Evolutionary conservation across 2,888 invertebrate genomes (phyloP).

Genomic region (Athripsodes cinereus): DNA sequence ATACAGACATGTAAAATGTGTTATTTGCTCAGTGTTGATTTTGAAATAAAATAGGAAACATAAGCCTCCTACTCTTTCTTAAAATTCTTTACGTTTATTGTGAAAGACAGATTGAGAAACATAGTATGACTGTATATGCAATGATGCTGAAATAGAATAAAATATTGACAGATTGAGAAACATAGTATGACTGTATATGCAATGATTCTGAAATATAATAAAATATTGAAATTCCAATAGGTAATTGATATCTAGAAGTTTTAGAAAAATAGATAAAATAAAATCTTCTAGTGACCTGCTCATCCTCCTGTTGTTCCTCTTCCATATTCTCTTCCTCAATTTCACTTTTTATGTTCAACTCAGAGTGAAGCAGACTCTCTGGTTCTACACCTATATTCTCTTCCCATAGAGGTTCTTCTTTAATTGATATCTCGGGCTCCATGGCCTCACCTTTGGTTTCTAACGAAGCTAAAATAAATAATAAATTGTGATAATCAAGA

Average conservation of each 20-base stretch:
- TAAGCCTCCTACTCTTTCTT: neutral
- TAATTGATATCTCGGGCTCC: slow-evolving; percentile 36
- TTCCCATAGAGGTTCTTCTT: slow-evolving; percentile 62
- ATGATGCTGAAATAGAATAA: too few relatives aligned
- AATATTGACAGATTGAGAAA: too few relatives aligned
- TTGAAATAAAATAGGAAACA: neutral
- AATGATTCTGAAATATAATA: too few relatives aligned
- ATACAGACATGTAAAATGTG: neutral
- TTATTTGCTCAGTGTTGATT: neutral
- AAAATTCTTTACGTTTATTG: neutral
- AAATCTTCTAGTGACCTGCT: slow-evolving; percentile 35
- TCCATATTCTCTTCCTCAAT: slow-evolving; percentile 39
- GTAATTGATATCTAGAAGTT: neutral
- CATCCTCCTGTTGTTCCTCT: slow-evolving; percentile 49
- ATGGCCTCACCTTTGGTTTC: slow-evolving; percentile 1
- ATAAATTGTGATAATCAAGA: too few relatives aligned
- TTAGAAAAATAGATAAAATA: neutral
- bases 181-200: too few relatives aligned
- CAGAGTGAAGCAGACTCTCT: slow-evolving; percentile 14
- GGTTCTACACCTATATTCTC: slow-evolving; percentile 42
- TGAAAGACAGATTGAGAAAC: too few relatives aligned
- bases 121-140: too few relatives aligned
- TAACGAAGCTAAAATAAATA: too few relatives aligned
- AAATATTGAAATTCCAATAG: too few relatives aligned
- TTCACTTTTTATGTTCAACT: slow-evolving; percentile 66